A percentile compares a stretch with the other conserved stretches of the same genome.
Conservation (phyloP, 2,113 vertebrate genomes). For the Cyphomyrus discorhynchus region DNA sequence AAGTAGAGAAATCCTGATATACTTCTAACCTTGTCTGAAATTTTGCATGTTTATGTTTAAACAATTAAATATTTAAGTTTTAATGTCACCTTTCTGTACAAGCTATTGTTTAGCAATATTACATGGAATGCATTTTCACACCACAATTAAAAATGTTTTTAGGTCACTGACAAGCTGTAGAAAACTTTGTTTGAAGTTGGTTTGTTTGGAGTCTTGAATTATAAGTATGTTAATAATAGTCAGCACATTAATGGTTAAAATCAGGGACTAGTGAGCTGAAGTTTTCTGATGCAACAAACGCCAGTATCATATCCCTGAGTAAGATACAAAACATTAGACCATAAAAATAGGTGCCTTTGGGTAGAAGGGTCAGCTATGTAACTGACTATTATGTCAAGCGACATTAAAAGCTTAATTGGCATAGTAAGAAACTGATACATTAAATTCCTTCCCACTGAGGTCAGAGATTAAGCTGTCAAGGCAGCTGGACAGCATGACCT, state of each 20-base stretch:
- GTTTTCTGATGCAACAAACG: neutral
- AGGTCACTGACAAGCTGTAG: neutral
- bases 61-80: neutral
- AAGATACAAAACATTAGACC: neutral
- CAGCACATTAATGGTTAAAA: neutral
- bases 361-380: neutral
- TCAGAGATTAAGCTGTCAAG: neutral
- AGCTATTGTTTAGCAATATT: neutral
- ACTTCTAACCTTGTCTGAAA: neutral
- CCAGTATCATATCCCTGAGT: neutral
- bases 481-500: neutral
- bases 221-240: neutral
- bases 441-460: neutral
- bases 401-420: neutral
- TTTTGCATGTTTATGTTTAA: neutral
- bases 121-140: neutral
- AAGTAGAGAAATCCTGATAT: neutral
- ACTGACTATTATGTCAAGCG: neutral
- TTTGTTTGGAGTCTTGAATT: neutral
- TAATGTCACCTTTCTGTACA: neutral
- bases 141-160: neutral
- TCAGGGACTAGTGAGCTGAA: neutral
- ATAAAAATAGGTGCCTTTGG: neutral
- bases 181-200: no score
- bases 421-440: neutral